Percentiles rank a stretch among this genome's conserved stretches.
These are phyloP conservation scores for Hermatobates lingyangjiaoensis DNA, from an alignment of 1,140 invertebrate genomes.

Conservation along the genomic window DNA sequence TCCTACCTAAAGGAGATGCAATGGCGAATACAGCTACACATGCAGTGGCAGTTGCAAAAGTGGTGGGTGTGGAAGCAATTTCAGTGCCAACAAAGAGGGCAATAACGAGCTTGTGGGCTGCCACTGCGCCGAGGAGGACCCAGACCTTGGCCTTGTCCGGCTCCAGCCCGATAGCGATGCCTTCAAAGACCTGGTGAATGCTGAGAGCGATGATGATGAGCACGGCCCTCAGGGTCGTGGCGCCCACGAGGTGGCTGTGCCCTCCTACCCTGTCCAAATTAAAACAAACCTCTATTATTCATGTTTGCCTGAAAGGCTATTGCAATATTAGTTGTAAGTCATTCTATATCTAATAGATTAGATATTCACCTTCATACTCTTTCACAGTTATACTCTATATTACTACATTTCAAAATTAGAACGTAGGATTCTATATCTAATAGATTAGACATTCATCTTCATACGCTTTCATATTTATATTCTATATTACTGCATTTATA, in stretches of 20 bases:
- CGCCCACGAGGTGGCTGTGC: conserved; percentile 4
- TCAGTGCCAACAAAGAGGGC: conserved; percentile 33
- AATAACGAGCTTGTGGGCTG: conserved; percentile 38
- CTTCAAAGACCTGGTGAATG: conserved; percentile 44
- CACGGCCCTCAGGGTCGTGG: conserved; percentile 22
- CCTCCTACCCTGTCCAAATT: conserved; percentile 4
- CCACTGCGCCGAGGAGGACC: conserved; percentile 47
- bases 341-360: too few relatives aligned
- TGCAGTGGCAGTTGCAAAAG: conserved; percentile 19
- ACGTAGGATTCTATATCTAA: too few relatives aligned
- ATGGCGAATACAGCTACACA: conserved; percentile 32
- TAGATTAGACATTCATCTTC: too few relatives aligned
- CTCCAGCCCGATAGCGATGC: conserved; percentile 41
- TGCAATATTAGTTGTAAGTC: too few relatives aligned
- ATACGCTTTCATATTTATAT: too few relatives aligned
- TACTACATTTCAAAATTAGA: too few relatives aligned
- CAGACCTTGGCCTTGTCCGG: conserved; percentile 24
- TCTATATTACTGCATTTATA: too few relatives aligned
- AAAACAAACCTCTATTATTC: too few relatives aligned
- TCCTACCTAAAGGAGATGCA: conserved; percentile 26
- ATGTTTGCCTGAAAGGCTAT: too few relatives aligned
- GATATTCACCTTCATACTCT: too few relatives aligned
- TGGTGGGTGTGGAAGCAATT: conserved; percentile 23
- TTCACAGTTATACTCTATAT: too few relatives aligned
- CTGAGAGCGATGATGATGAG: conserved; percentile 38